These are phyloP conservation scores for Felis chaus DNA, from an alignment of 2,113 vertebrate species.

Conservation along the genomic window DNA sequence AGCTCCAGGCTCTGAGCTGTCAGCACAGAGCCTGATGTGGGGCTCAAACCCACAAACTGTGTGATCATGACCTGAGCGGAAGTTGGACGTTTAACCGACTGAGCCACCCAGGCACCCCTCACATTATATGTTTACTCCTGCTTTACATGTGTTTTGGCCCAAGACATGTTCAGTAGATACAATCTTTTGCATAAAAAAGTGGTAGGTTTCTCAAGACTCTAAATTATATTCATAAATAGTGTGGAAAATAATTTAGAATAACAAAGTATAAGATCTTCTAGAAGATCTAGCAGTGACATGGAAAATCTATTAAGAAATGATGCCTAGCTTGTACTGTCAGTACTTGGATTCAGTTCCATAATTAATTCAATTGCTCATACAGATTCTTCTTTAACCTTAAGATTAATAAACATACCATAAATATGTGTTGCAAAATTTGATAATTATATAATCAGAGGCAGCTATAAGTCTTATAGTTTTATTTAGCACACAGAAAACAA, in stretches of 20 bases:
- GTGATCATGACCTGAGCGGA: too few species aligned
- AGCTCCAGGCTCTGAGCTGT: too few species aligned
- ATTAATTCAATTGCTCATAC: background rate
- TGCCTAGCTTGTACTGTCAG: background rate
- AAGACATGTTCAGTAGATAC: background rate
- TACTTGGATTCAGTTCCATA: background rate
- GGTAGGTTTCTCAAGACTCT: background rate
- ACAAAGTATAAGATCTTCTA: background rate
- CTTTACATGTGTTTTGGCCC: background rate
- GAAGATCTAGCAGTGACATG: background rate
- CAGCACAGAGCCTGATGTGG: too few species aligned
- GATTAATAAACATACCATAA: background rate
- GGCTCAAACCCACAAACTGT: too few species aligned
- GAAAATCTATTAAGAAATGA: background rate
- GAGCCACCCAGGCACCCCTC: too few species aligned
- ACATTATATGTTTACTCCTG: background rate
- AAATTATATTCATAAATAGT: background rate
- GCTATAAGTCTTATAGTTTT: background rate
- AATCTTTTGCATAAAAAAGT: background rate
- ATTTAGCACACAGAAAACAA: background rate
- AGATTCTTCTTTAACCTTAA: background rate
- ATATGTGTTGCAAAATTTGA: background rate
- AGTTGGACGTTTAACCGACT: too few species aligned
- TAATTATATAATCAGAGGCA: background rate
- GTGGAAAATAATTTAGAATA: background rate